Evolutionary conservation across 2,797 vertebrate genomes (phyloP).

Genomic region (Ispidina picta): DNA sequence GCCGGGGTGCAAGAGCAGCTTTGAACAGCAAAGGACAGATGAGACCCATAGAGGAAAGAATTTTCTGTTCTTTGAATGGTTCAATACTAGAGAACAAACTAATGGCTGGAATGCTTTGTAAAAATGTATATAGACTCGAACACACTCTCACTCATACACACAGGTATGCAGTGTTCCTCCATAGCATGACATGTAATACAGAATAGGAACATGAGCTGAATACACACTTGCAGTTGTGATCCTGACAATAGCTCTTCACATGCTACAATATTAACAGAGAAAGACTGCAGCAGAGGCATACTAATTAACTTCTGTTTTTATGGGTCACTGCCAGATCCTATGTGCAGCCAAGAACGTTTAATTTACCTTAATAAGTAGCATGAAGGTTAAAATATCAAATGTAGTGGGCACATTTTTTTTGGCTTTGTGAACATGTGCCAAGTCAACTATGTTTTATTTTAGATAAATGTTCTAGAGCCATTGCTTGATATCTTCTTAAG

Average conservation of each 20-base stretch:
- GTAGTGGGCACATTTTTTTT: background rate
- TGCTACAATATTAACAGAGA: background rate
- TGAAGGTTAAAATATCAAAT: constrained; percentile 10
- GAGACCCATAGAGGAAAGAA: fast-evolving
- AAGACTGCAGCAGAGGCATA: background rate
- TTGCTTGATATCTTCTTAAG: background rate
- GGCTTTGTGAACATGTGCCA: background rate
- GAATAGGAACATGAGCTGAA: background rate
- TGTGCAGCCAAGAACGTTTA: background rate
- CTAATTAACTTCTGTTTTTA: constrained; percentile 43
- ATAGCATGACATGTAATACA: too few species aligned
- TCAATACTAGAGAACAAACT: background rate
- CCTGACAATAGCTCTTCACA: background rate
- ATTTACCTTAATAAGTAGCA: constrained; percentile 18
- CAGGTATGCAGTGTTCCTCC: background rate
- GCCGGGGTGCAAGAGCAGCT: background rate
- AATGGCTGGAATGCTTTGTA: background rate
- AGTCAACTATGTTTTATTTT: background rate
- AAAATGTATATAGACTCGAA: background rate
- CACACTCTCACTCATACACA: background rate
- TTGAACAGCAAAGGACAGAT: background rate
- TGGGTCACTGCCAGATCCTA: constrained; percentile 25
- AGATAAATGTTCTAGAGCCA: background rate
- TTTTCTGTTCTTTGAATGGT: background rate
- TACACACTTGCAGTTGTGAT: background rate